Evolutionary conservation across 2,113 vertebrate genomes (phyloP), one percentile per base, ranked within the genome.

Genomic region (Scortum barcoo): DNA sequence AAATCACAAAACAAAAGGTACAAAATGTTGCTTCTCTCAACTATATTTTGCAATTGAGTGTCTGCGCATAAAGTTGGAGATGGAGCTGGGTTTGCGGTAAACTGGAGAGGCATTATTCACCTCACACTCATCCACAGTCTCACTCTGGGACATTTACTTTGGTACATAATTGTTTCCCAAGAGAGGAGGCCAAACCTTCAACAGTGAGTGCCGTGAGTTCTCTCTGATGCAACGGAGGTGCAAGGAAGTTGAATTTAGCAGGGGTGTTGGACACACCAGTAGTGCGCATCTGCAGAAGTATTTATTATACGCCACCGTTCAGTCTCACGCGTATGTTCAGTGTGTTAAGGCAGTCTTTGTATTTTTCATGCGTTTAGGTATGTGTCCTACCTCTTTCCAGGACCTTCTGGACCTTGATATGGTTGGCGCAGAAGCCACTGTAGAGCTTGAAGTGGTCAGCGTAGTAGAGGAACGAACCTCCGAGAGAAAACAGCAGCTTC

Each of bases 401-500:
- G 91, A 99, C 98, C 92, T 99, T 99, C 93, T 99, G 98, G 76
- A 99, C 98, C 94, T 99, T 99, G 90, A 97, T 98, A 91, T 99
- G 98, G 88, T 99, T 99, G 48, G 98, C 98, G 48, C 98, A 99
- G 93, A 99, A 99, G 66, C 98, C 98, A 20, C 98, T 99, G 95
- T 99, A 99, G 50, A 99, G 96, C 91, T 99, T 99, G 90, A 99
- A 99, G 93, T 99, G 98, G 92, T 99, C 98, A 0, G 98, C 97
- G 0, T 99, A 99, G 92, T 99, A 99, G 33, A 99, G 97, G 86
- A 99, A 99, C 0, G 98, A 99, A 22, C 97, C 97, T 79, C 98
- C 98, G 0, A 99, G 96, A 68, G 98, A 99, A 92, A 99, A 99
- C 24, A 99, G 95, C 84, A 99, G 81, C 94, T 98, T 99, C 98